Conservation (phyloP, 2,113 vertebrate species). For the Motacilla alba region DNA sequence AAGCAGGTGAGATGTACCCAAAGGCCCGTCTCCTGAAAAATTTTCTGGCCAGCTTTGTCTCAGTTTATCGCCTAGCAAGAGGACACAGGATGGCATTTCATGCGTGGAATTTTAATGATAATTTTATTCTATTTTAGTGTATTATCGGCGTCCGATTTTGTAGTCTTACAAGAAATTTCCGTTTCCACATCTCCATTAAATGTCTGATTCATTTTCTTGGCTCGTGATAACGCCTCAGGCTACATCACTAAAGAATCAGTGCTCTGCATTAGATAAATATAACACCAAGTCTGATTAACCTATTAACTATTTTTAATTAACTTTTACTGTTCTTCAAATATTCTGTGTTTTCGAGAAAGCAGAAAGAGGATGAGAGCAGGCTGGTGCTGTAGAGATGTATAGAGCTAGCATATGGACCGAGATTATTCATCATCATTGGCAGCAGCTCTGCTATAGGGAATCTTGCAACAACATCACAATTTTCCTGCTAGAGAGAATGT, state of each 20-base stretch:
- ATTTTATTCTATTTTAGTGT: conserved; percentile 60
- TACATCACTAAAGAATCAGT: conserved; percentile 44
- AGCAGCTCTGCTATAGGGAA: not conserved
- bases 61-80: not conserved
- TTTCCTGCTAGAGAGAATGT: conserved; percentile 38
- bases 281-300: conserved; percentile 58
- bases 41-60: not conserved
- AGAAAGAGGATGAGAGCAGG: not conserved
- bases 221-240: conserved; percentile 27
- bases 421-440: conserved; percentile 44
- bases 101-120: conserved; percentile 62
- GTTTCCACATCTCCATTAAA: conserved; percentile 68
- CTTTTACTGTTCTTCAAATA: conserved; percentile 56
- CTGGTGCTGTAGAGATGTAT: not conserved
- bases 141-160: conserved; percentile 50
- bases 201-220: conserved; percentile 70
- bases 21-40: not conserved
- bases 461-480: conserved; percentile 46
- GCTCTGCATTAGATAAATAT: conserved; percentile 59
- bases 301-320: conserved; percentile 70
- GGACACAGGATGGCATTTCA: not conserved
- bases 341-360: conserved; percentile 6
- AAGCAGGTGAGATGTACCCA: not conserved
- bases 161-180: conserved; percentile 71
- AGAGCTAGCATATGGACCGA: not conserved